Percentiles rank a stretch among this genome's conserved stretches.
Conservation (phyloP, 2,797 vertebrate species). For the Apodemus agrarius region DNA sequence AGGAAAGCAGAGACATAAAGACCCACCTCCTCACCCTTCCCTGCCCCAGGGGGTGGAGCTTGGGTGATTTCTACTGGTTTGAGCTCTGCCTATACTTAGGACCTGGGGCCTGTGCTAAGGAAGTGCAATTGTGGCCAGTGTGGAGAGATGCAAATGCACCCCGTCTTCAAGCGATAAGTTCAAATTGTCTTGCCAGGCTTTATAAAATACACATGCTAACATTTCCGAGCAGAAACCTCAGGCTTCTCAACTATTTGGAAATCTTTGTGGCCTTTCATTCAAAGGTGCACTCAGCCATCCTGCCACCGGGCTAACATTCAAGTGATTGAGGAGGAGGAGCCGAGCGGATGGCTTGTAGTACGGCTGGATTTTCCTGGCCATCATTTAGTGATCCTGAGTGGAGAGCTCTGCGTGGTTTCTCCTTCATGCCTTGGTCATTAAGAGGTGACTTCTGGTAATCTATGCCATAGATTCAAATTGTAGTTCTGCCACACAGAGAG, state of each 20-base stretch:
- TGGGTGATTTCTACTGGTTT: background rate
- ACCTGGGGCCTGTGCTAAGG: slow-evolving; percentile 13
- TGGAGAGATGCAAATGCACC: background rate
- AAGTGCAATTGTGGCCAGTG: background rate
- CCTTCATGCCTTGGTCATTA: background rate
- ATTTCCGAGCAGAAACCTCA: slow-evolving; percentile 20
- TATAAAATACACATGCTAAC: slow-evolving; percentile 39
- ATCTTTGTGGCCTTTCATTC: slow-evolving; percentile 3
- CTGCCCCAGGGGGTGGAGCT: background rate
- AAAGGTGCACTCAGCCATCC: background rate
- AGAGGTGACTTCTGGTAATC: background rate
- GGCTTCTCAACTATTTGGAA: slow-evolving; percentile 38
- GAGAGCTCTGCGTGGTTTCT: background rate
- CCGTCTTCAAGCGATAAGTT: background rate
- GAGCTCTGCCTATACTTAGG: background rate
- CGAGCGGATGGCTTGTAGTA: background rate
- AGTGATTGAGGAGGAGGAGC: background rate
- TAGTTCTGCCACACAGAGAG: background rate
- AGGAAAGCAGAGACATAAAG: background rate
- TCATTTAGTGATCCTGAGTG: background rate
- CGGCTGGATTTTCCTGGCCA: background rate
- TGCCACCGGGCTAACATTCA: background rate
- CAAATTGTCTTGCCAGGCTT: slow-evolving; percentile 28
- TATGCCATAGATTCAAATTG: background rate
- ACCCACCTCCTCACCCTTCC: background rate